Evolutionary conservation across 2,888 invertebrate genomes (phyloP), one percentile per base, ranked within the genome.

Genomic region (Nomada flava): DNA sequence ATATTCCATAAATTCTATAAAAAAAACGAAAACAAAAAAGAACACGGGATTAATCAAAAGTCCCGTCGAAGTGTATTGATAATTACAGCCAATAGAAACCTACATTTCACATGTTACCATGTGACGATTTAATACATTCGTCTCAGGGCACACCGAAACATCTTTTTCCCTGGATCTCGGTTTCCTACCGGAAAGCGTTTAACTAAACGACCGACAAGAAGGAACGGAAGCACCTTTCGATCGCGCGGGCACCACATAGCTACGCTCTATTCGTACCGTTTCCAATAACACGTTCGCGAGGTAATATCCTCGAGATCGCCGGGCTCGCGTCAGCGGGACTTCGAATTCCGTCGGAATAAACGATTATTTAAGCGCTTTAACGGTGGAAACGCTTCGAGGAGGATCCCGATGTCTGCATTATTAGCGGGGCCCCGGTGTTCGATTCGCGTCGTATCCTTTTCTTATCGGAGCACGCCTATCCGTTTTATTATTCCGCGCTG

Each of bases 401-500:
- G 65, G 59, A 82, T 77, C 77, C 59, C 65, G 52, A 83, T 60
- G 72, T 73, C 74, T 81, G 76, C 76, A 81, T 86, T 81, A 83
- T 85, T 83, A 85, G 78, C 76, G 67, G 70, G 70, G 47, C 52
- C n/a, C 57, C 75, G 62, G 55, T 57, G 72, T 64, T 64, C 36
- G 63, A 44, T 44, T 44, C 64, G 26, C 60, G 62, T 69, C 67
- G 64, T 80, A 76, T 78, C 71, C 78, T 84, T 53, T 84, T 75
- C 64, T 77, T 80, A 78, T 80, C 85, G 73, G 36, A 63, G 47
- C 76, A 59, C 68, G 47, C 42, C 44, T 69, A 83, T 82, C 86
- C 78, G 78, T 82, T 87, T 84, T 82, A 80, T 78, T 86, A 80
- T 74, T 84, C 79, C 72, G 74, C 75, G 65, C 74, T 77, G 67